Evolutionary conservation across 1,140 invertebrate genomes (phyloP), one percentile per base, ranked within the genome.

Genomic region (Papilio helenus): DNA sequence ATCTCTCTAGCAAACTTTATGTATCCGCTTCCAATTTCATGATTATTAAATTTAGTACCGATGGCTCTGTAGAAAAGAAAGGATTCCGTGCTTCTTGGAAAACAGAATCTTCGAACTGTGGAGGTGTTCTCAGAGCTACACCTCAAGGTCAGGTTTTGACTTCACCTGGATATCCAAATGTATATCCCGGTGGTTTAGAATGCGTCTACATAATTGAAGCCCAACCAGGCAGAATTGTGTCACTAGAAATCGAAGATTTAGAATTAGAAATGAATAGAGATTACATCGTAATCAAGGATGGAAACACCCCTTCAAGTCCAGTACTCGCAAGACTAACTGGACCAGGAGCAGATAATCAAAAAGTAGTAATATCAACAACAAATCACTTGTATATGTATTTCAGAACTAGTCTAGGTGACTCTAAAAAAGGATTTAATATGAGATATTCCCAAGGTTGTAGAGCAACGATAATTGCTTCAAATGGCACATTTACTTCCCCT

Each of bases 21-120:
- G 98, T 98, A 5, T 99, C 98, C 0, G 98, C 98, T 20, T 99
- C 98, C 18, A 99, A 99, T 92, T 99, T 99, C 85, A 99, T 99
- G 98, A 99, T 99, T 79, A 97, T 99, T 81, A 99, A 99, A 93
- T 99, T 99, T 95, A 98, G 97, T 83, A 98, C 98, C 0, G 99
- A 99, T 91, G 97, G 97, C 14, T 97, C 98, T 3, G 98, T 99
- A 34, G 98, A 99, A 95, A 97, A 97, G 83, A 98, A 98, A 95
- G 98, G 98, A 76, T 99, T 99, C 93, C 96, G 98, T 65, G 98
- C 98, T 68, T 98, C 98, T 1, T 98, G 98, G 98, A 98, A 98
- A 94, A 98, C 98, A 1, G 98, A 99, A 92, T 98, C 98, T 14
- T 98, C 98, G 87, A 97, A 96, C 20, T 99, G 98, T 90, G 98